Percentiles rank a stretch among this genome's conserved stretches.
phyloP scores from a whole-genome alignment of 1,140 invertebrate species.

The Sarcophaga bullata region DNA sequence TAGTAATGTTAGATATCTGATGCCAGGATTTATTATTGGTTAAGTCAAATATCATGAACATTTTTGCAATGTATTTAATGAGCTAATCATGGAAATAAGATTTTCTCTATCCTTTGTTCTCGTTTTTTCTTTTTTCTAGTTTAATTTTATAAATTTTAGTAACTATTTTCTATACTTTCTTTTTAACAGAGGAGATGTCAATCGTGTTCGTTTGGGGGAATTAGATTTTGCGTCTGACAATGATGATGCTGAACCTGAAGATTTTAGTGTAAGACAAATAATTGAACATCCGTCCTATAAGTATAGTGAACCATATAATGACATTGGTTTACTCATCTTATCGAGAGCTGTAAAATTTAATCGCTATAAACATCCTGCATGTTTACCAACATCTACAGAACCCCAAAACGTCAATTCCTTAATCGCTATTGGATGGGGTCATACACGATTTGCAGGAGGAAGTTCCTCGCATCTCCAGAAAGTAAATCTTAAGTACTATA shows the following conservation, averaged over 20 bases:
- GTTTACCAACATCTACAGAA: conserved; percentile 53
- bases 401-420: conserved; percentile 42
- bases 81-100: too few species aligned
- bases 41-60: too few species aligned
- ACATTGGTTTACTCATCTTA: conserved; percentile 58
- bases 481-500: conserved; percentile 65
- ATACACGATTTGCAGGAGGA: conserved; percentile 44
- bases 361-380: conserved; percentile 59
- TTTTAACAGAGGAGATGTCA: conserved; percentile 46
- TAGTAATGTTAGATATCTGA: too few species aligned
- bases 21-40: too few species aligned
- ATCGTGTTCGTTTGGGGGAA: conserved; percentile 58
- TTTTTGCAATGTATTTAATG: too few species aligned
- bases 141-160: too few species aligned
- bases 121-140: too few species aligned
- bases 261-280: conserved; percentile 50
- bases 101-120: too few species aligned
- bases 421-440: conserved; percentile 59
- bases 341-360: conserved; percentile 51
- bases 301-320: conserved; percentile 52
- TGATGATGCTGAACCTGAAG: conserved; percentile 55
- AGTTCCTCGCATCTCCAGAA: conserved; percentile 66
- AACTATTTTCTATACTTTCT: background rate
- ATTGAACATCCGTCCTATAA: conserved; percentile 53
- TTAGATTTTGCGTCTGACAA: conserved; percentile 50